Conservation (phyloP, 2,113 vertebrate species). For the rat (Rattus norvegicus) region DNA sequence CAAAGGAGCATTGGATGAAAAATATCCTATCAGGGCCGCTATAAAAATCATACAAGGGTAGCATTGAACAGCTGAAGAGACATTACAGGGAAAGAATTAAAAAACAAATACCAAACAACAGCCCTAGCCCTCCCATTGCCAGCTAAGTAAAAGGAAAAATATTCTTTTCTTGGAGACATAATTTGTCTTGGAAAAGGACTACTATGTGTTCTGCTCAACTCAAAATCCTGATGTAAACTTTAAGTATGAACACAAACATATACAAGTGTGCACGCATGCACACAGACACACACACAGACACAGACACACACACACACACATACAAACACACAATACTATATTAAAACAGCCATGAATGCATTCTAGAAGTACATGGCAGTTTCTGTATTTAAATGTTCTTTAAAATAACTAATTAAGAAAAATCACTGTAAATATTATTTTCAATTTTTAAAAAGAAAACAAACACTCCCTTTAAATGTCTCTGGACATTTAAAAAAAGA, state of each 20-base stretch:
- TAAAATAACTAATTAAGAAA: background rate
- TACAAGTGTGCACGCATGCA: background rate
- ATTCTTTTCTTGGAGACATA: background rate
- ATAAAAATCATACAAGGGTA: background rate
- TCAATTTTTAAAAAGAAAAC: constrained; percentile 11
- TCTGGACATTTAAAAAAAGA: constrained; percentile 34
- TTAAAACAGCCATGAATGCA: background rate
- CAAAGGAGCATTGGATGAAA: background rate
- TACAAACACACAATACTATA: background rate
- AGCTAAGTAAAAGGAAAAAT: background rate
- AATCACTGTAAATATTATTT: background rate
- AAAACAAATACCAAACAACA: background rate
- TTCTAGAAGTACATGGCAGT: background rate
- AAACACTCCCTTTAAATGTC: background rate
- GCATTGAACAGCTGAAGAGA: background rate
- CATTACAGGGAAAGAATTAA: background rate
- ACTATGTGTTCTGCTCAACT: background rate
- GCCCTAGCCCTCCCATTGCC: background rate
- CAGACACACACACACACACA: background rate
- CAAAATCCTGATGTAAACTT: background rate
- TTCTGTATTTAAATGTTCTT: constrained; percentile 17
- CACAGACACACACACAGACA: background rate
- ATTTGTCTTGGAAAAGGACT: background rate
- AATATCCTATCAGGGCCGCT: background rate
- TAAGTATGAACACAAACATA: background rate